Base-by-base conservation (phyloP, 1,140 invertebrate species). In the Dendroctonus valens region DNA sequence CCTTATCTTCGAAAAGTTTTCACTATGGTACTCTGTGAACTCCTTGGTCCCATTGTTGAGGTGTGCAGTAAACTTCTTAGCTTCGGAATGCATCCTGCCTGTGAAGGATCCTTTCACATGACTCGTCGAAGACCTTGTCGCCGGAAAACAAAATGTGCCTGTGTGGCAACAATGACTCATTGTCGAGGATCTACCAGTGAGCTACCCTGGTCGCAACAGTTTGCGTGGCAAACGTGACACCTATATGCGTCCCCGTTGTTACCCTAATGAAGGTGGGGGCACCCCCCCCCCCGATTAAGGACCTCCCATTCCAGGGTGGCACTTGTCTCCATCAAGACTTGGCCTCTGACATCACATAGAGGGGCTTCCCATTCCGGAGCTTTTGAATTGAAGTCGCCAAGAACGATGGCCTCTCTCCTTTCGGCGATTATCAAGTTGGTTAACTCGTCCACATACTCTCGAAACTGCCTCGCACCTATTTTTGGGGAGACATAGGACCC, bases 211-310 rank as follows among this genome's bases (percentile, higher is more conserved):
- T 50, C 4, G 69, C 55, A 15, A 52, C 42, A 41, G 12, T 53
- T 39, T 9, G 38, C 6, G 57, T 65, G 39, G 54, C 65, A 1
- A 72, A n/a, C 9, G 71, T 72, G 12, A 73, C 39, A 58, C 72
- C 70, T 7, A 72, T 65, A 9, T 57, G 54, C 7, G 68, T 46
- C n/a, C 52, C 51, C 9, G 42, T 48, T 5, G 42, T 40, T 8
- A 67, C 57, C 41, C 70, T 62, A 8, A 65, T 46, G 37, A 68
- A 75, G 3, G 70, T 72, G 0, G 65, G 37, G 2, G 46, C 50
- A 8, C n/a, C n/a, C n/a, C n/a, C 37, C 54, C 5, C 69, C n/a
- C 11, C 41, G n/a, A 42, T 72, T 72, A 3, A 59, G n/a, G 3
- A 72, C 48, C 7, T 58, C 46, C 46, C 70, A 14, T 0, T 64